Evolutionary conservation across 53 echinoderm and acorn worm species (phyloP).

Genomic region (Echinometra lucunter): DNA sequence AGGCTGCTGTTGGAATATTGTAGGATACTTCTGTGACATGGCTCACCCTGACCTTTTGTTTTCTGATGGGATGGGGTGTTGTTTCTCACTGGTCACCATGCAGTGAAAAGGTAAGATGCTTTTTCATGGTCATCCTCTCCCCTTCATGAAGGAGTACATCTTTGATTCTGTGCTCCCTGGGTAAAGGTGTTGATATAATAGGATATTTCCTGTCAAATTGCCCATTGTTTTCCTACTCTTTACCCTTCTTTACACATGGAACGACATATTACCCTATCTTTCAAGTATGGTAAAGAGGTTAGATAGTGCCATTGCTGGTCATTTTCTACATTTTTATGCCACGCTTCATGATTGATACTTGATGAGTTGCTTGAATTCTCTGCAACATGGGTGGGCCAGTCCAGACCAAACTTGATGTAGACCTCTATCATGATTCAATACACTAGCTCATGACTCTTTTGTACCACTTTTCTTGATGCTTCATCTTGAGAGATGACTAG

Average conservation of each 20-base stretch:
- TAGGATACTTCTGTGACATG: neutral
- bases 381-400: too few relatives aligned
- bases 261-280: neutral
- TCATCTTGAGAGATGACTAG: neutral
- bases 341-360: too few relatives aligned
- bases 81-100: neutral
- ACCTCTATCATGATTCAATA: too few relatives aligned
- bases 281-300: neutral
- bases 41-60: neutral
- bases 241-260: neutral
- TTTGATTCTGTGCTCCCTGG: neutral
- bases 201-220: neutral
- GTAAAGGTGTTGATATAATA: too few relatives aligned
- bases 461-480: neutral
- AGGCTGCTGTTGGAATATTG: neutral
- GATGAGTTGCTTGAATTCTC: too few relatives aligned
- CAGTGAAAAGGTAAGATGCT: neutral
- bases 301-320: neutral
- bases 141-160: too few relatives aligned
- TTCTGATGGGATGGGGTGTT: too few relatives aligned
- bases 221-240: neutral
- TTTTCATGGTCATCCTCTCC: neutral
- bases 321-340: neutral
- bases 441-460: too few relatives aligned
- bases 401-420: too few relatives aligned